Evolutionary conservation across 2,113 vertebrate genomes (phyloP).

Genomic region (Scomber japonicus): DNA sequence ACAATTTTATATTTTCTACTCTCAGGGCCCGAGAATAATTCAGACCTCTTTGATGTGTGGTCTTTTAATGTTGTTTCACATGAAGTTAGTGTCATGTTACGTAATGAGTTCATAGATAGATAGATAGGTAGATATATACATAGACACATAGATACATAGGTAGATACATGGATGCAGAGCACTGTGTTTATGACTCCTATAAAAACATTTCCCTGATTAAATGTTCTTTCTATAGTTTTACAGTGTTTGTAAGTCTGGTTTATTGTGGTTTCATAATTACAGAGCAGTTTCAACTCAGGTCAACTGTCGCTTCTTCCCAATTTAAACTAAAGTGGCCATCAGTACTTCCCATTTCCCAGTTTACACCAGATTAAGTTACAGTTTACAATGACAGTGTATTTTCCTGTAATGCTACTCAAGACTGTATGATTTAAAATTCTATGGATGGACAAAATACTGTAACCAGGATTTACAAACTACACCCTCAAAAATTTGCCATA

Average conservation of each 20-base stretch:
- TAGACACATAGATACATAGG: no score
- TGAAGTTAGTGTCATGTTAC: background rate
- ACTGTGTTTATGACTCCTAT: no score
- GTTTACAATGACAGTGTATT: no score
- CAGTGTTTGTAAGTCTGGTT: background rate
- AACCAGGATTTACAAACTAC: no score
- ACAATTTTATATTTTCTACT: background rate
- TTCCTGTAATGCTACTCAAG: no score
- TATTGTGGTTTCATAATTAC: background rate
- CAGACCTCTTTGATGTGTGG: background rate
- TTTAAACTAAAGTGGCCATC: background rate
- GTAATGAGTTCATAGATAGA: background rate
- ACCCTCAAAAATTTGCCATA: no score
- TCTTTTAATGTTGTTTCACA: background rate
- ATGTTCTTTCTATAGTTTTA: background rate
- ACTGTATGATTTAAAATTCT: no score
- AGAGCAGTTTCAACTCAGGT: slow-evolving; percentile 7
- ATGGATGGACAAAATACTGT: no score
- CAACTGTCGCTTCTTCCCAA: slow-evolving; percentile 4
- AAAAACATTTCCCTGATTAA: no score
- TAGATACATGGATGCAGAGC: no score
- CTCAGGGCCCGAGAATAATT: background rate
- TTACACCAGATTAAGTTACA: background rate
- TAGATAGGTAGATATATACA: background rate
- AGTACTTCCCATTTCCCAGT: background rate